Evolutionary conservation across 2,888 invertebrate genomes (phyloP).

Genomic region (Elegia similella): DNA sequence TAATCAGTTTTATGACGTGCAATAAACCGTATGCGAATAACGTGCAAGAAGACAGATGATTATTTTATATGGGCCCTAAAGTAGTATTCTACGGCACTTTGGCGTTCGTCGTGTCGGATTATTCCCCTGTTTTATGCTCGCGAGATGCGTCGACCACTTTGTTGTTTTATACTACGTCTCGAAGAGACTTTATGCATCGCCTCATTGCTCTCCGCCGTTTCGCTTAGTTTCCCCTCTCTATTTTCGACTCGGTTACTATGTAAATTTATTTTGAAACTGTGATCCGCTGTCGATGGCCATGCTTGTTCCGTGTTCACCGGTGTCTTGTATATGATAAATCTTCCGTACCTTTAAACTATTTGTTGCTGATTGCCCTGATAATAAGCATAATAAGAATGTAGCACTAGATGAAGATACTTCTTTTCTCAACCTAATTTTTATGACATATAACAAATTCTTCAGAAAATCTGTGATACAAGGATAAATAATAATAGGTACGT

Average conservation of each 20-base stretch:
- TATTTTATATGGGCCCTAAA: constrained; percentile 68
- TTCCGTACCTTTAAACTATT: neutral
- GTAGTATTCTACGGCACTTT: constrained; percentile 60
- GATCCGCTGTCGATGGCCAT: constrained; percentile 41
- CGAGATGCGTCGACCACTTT: constrained; percentile 76
- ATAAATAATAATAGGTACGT: too few species aligned
- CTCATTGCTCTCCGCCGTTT: constrained; percentile 77
- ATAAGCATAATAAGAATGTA: too few species aligned
- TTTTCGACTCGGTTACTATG: constrained; percentile 76
- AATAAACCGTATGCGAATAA: constrained; percentile 49
- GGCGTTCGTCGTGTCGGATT: constrained; percentile 65
- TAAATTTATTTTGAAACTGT: constrained; percentile 66
- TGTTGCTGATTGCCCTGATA: neutral
- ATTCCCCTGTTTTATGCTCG: constrained; percentile 69
- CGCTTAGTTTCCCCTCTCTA: constrained; percentile 74
- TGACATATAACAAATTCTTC: too few species aligned
- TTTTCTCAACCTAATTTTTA: too few species aligned
- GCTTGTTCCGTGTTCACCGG: constrained; percentile 29
- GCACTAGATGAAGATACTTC: too few species aligned
- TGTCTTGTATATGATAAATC: neutral
- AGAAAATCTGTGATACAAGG: too few species aligned
- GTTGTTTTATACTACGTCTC: constrained; percentile 79
- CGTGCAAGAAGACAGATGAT: constrained; percentile 61
- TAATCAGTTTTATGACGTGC: constrained; percentile 41
- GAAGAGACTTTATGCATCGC: constrained; percentile 74